phyloP scores from a whole-genome alignment of 2,888 invertebrate genomes.

The Scaeva pyrastri region DNA sequence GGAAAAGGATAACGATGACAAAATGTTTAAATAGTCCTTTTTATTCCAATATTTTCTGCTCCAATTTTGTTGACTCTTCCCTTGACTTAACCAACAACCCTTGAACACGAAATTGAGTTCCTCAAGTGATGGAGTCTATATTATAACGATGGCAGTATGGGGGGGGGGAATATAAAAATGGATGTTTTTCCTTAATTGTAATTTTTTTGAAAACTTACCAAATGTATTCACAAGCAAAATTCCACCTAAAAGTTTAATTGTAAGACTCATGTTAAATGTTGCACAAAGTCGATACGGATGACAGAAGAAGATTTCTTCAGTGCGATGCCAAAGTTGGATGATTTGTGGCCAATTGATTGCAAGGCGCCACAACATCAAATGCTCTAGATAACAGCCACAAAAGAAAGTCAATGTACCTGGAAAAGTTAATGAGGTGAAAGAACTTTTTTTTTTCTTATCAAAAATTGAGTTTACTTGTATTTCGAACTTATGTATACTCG shows the following conservation, averaged over 20 bases:
- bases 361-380: slow-evolving; percentile 81
- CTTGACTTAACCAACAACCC: background rate
- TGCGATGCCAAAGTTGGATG: slow-evolving; percentile 80
- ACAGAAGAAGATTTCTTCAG: slow-evolving; percentile 81
- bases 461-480: background rate
- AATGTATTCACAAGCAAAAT: slow-evolving; percentile 77
- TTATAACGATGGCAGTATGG: background rate
- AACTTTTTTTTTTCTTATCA: background rate
- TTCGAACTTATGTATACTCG: too few relatives aligned
- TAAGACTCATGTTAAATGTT: slow-evolving; percentile 79
- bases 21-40: background rate
- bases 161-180: background rate
- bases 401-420: slow-evolving; percentile 79
- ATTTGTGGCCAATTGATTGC: slow-evolving; percentile 82
- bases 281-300: slow-evolving; percentile 81
- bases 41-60: slow-evolving; percentile 6
- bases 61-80: background rate
- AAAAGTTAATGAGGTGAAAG: background rate
- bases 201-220: slow-evolving; percentile 77
- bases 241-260: slow-evolving; percentile 63
- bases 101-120: background rate
- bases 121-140: background rate
- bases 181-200: slow-evolving; percentile 7
- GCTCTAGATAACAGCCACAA: slow-evolving; percentile 80
- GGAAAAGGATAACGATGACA: background rate